These are phyloP conservation scores for Danio aesculapii DNA, from an alignment of 2,797 vertebrate genomes.

Conservation along the genomic window DNA sequence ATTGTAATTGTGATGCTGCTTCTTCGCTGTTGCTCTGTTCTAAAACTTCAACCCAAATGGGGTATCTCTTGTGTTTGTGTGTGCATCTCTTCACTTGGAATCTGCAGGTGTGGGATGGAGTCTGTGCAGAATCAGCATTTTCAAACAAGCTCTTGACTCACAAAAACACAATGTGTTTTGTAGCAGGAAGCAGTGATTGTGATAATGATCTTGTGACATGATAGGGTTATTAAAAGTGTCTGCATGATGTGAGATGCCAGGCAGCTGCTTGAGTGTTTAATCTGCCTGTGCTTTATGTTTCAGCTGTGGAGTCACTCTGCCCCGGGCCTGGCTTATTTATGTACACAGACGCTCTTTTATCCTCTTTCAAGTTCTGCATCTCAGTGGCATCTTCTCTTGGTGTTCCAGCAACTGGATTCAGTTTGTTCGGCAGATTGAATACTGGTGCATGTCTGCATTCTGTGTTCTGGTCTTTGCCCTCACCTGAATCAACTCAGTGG, in stretches of 20 bases:
- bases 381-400: constrained; percentile 12
- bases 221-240: constrained; percentile 56
- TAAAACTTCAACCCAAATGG: not conserved
- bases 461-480: not conserved
- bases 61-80: not conserved
- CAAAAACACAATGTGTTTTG: constrained; percentile 24
- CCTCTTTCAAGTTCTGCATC: constrained; percentile 31
- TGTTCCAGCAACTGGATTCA: constrained; percentile 16
- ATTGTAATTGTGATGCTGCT: too few relatives aligned
- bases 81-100: constrained; percentile 57
- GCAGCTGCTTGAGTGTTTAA: constrained; percentile 52
- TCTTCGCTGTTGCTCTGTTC: too few relatives aligned
- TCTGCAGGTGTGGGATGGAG: constrained; percentile 40
- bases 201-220: constrained; percentile 74
- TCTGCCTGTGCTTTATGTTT: constrained; percentile 39
- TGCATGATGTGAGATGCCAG: constrained; percentile 41
- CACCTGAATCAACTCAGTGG: not conserved
- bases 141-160: constrained; percentile 32
- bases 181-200: constrained; percentile 51
- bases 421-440: not conserved
- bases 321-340: constrained; percentile 30
- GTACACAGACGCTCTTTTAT: constrained; percentile 26
- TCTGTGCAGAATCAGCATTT: constrained; percentile 9
- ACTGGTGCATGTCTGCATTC: not conserved
- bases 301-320: constrained; percentile 38